Evolutionary conservation across 2,888 invertebrate species (phyloP).

Genomic region (Hirtodrosophila duncani): DNA sequence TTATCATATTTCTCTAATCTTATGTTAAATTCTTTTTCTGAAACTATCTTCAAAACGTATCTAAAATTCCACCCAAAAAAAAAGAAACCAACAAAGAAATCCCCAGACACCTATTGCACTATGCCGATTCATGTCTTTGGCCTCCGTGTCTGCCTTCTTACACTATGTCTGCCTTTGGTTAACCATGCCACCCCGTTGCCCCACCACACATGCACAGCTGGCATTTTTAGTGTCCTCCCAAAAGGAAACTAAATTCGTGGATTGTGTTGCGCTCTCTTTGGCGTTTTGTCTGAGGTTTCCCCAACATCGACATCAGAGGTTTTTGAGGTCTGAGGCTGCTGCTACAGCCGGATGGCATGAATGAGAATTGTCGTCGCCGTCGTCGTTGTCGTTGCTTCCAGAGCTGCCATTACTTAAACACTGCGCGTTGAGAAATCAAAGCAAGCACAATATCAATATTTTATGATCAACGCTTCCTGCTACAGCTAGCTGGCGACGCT

Average conservation of each 20-base stretch:
- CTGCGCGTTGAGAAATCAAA: constrained; percentile 63
- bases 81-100: too few relatives aligned
- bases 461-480: constrained; percentile 71
- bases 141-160: too few relatives aligned
- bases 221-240: constrained; percentile 60
- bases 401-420: constrained; percentile 65
- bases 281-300: constrained; percentile 50
- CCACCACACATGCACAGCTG: constrained; percentile 41
- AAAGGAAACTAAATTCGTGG: constrained; percentile 69
- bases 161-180: too few relatives aligned
- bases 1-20: too few relatives aligned
- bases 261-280: constrained; percentile 68
- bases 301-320: constrained; percentile 31
- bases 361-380: constrained; percentile 53
- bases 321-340: constrained; percentile 23
- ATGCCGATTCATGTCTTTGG: too few relatives aligned
- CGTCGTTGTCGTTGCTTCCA: constrained; percentile 27
- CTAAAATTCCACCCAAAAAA: too few relatives aligned
- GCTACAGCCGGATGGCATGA: constrained; percentile 45
- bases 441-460: constrained; percentile 72
- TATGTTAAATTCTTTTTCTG: too few relatives aligned
- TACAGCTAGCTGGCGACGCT: constrained; percentile 22
- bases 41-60: too few relatives aligned
- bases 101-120: too few relatives aligned
- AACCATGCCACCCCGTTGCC: too few relatives aligned